Evolutionary conservation across 1,140 invertebrate species (phyloP).

Genomic region (Triops cancriformis): DNA sequence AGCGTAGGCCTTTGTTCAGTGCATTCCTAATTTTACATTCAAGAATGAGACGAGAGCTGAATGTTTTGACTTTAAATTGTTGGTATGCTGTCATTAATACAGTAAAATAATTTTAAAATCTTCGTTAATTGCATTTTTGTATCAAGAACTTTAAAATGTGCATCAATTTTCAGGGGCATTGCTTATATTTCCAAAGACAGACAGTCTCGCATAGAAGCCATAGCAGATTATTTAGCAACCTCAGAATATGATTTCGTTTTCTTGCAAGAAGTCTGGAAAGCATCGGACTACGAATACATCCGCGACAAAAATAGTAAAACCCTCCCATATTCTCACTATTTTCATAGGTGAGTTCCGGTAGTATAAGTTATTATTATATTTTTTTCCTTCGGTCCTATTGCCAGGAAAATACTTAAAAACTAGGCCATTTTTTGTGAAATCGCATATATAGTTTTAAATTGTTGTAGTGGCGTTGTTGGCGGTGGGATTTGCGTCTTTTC

Average conservation of each 20-base stretch:
- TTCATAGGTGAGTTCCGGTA: slow-evolving; percentile 65
- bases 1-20: background rate
- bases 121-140: background rate
- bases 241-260: slow-evolving; percentile 78
- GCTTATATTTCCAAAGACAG: slow-evolving; percentile 68
- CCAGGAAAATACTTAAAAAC: no score
- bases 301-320: slow-evolving; percentile 48
- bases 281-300: slow-evolving; percentile 63
- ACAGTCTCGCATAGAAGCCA: slow-evolving; percentile 62
- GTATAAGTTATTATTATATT: no score
- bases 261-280: slow-evolving; percentile 84
- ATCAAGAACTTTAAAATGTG: slow-evolving; percentile 14
- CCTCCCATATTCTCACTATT: slow-evolving; percentile 84
- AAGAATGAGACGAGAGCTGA: slow-evolving; percentile 30
- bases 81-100: no score
- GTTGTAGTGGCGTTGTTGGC: slow-evolving; percentile 71
- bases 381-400: no score
- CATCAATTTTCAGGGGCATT: slow-evolving; percentile 60
- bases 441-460: no score
- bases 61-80: slow-evolving; percentile 48
- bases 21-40: background rate
- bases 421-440: no score
- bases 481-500: slow-evolving; percentile 88
- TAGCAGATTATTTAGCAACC: slow-evolving; percentile 58
- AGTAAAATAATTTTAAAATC: slow-evolving; percentile 31